Base-by-base conservation (phyloP, 2,888 invertebrate species). In the Masnerella sp. region DNA sequence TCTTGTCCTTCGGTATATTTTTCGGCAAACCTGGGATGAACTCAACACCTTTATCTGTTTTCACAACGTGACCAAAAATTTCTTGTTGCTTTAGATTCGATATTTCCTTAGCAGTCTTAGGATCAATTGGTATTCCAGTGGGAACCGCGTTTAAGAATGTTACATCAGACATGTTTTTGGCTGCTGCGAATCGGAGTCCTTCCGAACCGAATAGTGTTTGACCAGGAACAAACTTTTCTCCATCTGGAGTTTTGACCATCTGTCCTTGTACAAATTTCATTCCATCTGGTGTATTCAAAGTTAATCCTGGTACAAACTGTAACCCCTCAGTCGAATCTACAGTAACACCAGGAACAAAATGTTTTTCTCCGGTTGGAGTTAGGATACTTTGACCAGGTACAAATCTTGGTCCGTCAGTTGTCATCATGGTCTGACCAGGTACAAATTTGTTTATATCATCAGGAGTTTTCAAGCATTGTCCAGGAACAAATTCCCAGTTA, bases 51-150 rank as follows among this genome's bases (percentile, higher is more conserved):
- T 90, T 90, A 8, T 88, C 86, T 3, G 91, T 91, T 85, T 92
- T 92, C 0, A 92, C 88, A 90, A 92, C 92, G 78, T 92, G 91
- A 0, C 92, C 92, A 78, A 91, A 92, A 2, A 92, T 90, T 40
- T 88, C 87, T 8, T 85, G 82, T 20, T 84, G 82, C 9, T 83
- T 78, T 4, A 61, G 43, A 5, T 90, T 82, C 17, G 90, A 89
- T 2, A 90, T 76, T 75, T 88, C 88, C 11, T 89, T 90, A 58
- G 89, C 90, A 1, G 90, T 90, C 62, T 82, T 85, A 0, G 85
- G 80, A 80, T 91, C 90, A 25, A 91, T 89, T 0, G 91, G 90
- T 36, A 91, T 86, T 7, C 91, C 91, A 5, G 88, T 85, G 0
- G 90, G 89, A 8, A 89, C 85, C 17, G 90, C 89, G 76, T 91